Evolutionary conservation across 2,888 invertebrate genomes (phyloP).

Genomic region (Epirrita christyi): DNA sequence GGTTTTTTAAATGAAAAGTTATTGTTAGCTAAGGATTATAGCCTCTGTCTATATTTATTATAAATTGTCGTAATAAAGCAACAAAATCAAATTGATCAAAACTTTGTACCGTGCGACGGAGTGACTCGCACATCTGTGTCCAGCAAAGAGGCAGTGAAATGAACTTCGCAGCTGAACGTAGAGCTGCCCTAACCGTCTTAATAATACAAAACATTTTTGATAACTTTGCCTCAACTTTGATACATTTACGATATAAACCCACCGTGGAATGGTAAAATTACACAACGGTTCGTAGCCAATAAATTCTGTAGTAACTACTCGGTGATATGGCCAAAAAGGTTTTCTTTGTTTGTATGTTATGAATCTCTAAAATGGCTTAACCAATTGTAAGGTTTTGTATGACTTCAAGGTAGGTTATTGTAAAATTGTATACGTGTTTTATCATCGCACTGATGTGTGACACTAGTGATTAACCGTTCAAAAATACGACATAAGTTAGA

Average conservation of each 20-base stretch:
- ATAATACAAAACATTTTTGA: background rate
- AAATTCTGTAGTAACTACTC: no score
- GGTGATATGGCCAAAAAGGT: no score
- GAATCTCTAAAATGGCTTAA: no score
- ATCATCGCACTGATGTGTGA: no score
- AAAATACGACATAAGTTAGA: no score
- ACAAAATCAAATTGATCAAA: slow-evolving; percentile 32
- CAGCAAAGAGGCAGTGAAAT: background rate
- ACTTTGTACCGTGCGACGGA: slow-evolving; percentile 22
- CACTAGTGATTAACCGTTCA: no score
- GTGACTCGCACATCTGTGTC: slow-evolving; percentile 26
- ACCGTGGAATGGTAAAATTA: background rate
- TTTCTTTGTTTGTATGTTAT: no score
- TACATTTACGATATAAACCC: background rate
- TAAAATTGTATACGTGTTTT: no score
- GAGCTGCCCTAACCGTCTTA: background rate
- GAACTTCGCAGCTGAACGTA: background rate
- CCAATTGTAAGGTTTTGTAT: no score
- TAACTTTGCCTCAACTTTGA: background rate
- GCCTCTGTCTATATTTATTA: slow-evolving; percentile 7
- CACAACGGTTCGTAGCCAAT: no score
- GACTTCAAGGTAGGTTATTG: no score
- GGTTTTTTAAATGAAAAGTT: no score
- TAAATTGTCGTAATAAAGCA: slow-evolving; percentile 27
- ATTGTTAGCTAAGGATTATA: background rate